Evolutionary conservation across 2,888 invertebrate species (phyloP).

Genomic region (Opisthograptis luteolata): DNA sequence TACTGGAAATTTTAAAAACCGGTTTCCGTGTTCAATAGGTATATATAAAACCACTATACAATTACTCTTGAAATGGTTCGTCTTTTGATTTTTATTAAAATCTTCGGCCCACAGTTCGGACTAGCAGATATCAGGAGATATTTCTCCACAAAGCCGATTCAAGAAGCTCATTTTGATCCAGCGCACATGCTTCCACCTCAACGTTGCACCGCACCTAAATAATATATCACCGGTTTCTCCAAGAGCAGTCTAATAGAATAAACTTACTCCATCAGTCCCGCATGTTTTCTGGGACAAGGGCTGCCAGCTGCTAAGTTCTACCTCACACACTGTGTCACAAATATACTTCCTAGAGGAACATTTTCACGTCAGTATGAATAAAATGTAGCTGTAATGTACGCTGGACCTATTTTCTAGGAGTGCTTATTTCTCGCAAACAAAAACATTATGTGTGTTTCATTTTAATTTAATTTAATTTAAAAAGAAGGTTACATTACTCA

Average conservation of each 20-base stretch:
- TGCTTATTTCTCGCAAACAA: no score
- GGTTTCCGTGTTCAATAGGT: no score
- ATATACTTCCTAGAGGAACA: background rate
- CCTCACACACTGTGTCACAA: background rate
- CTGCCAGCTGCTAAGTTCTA: background rate
- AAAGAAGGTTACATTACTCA: no score
- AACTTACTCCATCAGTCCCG: constrained; percentile 29
- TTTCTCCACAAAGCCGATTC: background rate
- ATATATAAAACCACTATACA: background rate
- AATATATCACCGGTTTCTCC: constrained; percentile 24
- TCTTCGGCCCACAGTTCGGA: background rate
- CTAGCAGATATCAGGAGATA: background rate
- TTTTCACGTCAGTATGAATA: background rate
- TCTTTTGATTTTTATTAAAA: no score
- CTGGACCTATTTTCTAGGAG: no score
- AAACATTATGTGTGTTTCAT: no score
- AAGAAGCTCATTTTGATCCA: background rate
- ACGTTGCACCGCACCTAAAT: constrained; percentile 28
- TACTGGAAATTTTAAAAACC: no score
- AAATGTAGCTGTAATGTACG: no score
- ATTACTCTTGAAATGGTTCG: background rate
- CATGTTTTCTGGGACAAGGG: constrained; percentile 21
- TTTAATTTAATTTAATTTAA: no score
- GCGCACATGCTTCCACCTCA: constrained; percentile 9
- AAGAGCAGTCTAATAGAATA: constrained; percentile 34